Evolutionary conservation across 1,140 invertebrate species (phyloP).

Genomic region (Grapholita molesta): DNA sequence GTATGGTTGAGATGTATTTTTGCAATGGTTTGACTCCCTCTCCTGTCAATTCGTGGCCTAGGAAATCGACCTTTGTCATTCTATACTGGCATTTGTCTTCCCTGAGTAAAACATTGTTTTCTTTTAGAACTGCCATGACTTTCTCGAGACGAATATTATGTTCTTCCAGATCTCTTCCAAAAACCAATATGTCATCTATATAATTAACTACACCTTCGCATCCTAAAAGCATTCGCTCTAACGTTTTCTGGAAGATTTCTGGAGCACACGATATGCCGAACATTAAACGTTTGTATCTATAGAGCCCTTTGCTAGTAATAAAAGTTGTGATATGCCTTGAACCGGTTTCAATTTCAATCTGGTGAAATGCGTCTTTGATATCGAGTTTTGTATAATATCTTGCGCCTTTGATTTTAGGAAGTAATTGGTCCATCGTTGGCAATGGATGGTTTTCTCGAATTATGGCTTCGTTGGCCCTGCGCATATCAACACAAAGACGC

Average conservation of each 20-base stretch:
- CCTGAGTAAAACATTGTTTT: not conserved
- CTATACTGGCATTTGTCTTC: not conserved
- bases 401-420: not conserved
- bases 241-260: not conserved
- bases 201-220: constrained; percentile 2
- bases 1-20: not conserved
- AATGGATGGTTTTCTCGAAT: constrained; percentile 24
- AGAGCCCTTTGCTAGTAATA: not conserved
- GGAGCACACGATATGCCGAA: not conserved
- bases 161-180: not conserved
- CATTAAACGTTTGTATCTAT: constrained; percentile 12
- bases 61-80: not conserved
- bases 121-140: not conserved
- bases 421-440: constrained; percentile 12
- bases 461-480: constrained; percentile 21
- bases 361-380: constrained; percentile 9
- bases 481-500: constrained; percentile 27
- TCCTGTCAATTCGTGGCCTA: not conserved
- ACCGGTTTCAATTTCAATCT: not conserved
- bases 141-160: not conserved
- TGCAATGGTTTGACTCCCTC: not conserved
- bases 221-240: not conserved
- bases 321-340: constrained; percentile 2
- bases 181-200: not conserved
- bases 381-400: not conserved